These are phyloP conservation scores for Tuta absoluta DNA, from an alignment of 2,888 invertebrate genomes.

Conservation along the genomic window DNA sequence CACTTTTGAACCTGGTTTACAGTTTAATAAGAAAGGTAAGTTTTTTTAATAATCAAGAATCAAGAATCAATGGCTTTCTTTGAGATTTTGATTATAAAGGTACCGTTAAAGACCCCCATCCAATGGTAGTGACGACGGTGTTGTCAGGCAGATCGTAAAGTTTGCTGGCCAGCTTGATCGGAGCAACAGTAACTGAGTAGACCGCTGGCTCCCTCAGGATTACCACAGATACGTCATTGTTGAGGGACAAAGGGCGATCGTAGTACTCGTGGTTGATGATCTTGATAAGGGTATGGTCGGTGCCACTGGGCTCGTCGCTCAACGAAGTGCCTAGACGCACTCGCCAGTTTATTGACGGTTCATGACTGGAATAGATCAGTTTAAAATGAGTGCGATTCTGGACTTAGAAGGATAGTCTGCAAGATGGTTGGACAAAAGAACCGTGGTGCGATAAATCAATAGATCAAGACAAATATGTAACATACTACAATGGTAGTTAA, in stretches of 20 bases:
- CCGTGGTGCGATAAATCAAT: too few relatives aligned
- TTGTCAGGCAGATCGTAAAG: constrained; percentile 43
- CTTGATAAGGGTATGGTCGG: constrained; percentile 32
- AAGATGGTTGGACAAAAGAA: too few relatives aligned
- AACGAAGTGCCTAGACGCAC: constrained; percentile 44
- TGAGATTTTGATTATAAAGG: too few relatives aligned
- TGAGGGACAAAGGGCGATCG: constrained; percentile 34
- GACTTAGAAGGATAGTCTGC: too few relatives aligned
- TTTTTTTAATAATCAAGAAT: too few relatives aligned
- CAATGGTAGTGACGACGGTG: constrained; percentile 49
- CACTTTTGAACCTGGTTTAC: too few relatives aligned
- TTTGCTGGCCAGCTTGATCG: constrained; percentile 42
- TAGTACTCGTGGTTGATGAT: constrained; percentile 37
- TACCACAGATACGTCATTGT: constrained; percentile 45
- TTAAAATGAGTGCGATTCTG: neutral
- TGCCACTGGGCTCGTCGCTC: constrained; percentile 44
- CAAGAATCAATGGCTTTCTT: too few relatives aligned
- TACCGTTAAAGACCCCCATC: constrained; percentile 52
- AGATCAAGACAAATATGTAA: too few relatives aligned
- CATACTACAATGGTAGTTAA: too few relatives aligned
- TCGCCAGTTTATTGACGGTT: constrained; percentile 35
- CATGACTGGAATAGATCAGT: constrained; percentile 33
- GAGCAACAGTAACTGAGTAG: constrained; percentile 29
- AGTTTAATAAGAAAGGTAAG: too few relatives aligned
- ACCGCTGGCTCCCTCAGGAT: constrained; percentile 29